Base-by-base conservation (phyloP, 1,140 invertebrate species). In the Dermatophagoides farinae region DNA sequence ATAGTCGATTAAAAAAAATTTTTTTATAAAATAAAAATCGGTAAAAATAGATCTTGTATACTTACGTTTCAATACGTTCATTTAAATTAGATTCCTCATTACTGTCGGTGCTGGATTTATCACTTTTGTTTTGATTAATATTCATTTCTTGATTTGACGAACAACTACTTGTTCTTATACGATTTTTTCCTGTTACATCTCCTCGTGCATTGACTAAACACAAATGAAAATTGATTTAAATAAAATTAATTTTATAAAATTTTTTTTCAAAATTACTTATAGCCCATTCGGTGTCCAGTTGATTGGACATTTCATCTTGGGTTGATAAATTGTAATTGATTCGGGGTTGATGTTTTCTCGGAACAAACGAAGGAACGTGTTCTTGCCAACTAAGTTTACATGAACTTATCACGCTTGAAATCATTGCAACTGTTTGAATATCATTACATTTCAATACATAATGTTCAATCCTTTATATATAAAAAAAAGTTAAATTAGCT, bases 351-450 rank as follows among this genome's bases (percentile, higher is more conserved):
- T 31, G 2, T 31, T 31, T 2, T 31, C 2, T 31, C 31, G 31
- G 2, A 4, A 8, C 31, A 31, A 31, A 31, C 2, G 31, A 31
- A 31, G 31, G 31, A n/a, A n/a, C n/a, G n/a, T n/a, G n/a, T 31
- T 31, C 31, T 4, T 8, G 2, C 2, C 31, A 31, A 31, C 31
- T 31, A 31, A 31, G 31, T 31, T 31, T 47, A 2, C 10, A 23
- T n/a, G 46, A 18, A 40, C 57, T 52, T 25, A 65, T 90, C 0
- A 84, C 79, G 72, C 89, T 93, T 58, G 83, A 83, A 37, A 95
- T 69, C 82, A 95, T 90, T 0, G 88, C 88, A 14, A 88, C 84
- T 69, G 87, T 95, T 75, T 97, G 90, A 44, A 93, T 77, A 72
- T 97, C 90, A 5, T 80, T 43, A 40, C 51, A 79, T 51, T 83